Percentiles rank a stretch among this genome's conserved stretches.
Evolutionary conservation across 2,888 invertebrate species (phyloP).

Genomic region (Cheilosia soror): DNA sequence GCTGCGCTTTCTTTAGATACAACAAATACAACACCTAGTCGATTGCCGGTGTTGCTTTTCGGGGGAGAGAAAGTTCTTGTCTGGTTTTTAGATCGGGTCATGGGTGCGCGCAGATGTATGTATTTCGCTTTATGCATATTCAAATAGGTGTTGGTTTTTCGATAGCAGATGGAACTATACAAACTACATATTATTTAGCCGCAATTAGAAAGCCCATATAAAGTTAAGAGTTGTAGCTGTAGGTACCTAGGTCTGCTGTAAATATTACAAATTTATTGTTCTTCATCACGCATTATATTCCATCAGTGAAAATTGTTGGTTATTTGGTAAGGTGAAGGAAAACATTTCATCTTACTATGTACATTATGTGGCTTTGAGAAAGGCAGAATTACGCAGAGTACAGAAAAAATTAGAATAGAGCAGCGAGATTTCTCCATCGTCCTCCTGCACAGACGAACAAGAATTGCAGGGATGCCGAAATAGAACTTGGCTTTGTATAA

Average conservation of each 20-base stretch:
- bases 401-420: too few species aligned
- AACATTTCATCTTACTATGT: background rate
- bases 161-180: conserved; percentile 3
- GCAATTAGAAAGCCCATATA: conserved; percentile 29
- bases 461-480: too few species aligned
- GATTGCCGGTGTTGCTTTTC: conserved; percentile 33
- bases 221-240: too few species aligned
- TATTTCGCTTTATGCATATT: conserved; percentile 31
- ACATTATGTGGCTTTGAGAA: too few species aligned
- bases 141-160: conserved; percentile 5
- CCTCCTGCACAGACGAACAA: too few species aligned
- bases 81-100: conserved; percentile 28
- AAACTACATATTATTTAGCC: background rate
- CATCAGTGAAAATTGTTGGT: background rate
- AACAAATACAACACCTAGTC: background rate
- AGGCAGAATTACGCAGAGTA: too few species aligned
- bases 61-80: conserved; percentile 64
- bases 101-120: conserved; percentile 32
- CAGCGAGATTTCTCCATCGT: too few species aligned
- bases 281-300: background rate
- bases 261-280: background rate
- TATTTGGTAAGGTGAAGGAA: background rate
- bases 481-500: too few species aligned
- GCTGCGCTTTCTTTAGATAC: conserved; percentile 7
- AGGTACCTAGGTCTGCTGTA: background rate